Evolutionary conservation across 2,888 invertebrate genomes (phyloP), one percentile per base, ranked within the genome.

Genomic region (Polymixis flavicincta): DNA sequence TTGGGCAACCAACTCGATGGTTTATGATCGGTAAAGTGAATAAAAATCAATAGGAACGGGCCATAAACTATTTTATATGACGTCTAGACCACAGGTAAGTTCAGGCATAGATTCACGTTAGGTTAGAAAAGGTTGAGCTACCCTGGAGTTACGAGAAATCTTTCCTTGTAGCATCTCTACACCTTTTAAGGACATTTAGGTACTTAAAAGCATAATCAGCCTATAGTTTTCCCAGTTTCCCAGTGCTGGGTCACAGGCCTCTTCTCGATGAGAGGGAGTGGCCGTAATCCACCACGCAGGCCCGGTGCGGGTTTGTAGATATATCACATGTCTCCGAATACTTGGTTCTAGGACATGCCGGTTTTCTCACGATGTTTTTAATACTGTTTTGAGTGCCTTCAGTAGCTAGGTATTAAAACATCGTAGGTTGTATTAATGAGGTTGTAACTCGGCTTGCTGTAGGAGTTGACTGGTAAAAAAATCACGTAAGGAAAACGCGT

Each of bases 41-140:
- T 74, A 86, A 78, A 83, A 85, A 85, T 78, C 86, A 73, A 84
- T 81, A 73, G 45, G n/a, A 68, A 76, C 67, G 73, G 52, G 48
- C 61, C 19, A 69, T 84, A 82, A 86, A 84, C 66, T 52, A 68
- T 73, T 80, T 84, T 86, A 45, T 45, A 76, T 75, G 78, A 65
- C 57, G 74, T 81, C 78, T 82, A 84, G 68, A 76, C 68, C 59
- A 50, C 32, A 82, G 76, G 64, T 50, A 48, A 5, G 17, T 19
- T 74, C 17, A 68, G 57, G 50, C 25, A 50, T 50, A 17, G 28
- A 60, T 3, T 54, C 8, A 19, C 42, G 45, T 61, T 72, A 42
- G 32, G 45, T n/a, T 54, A 22, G 54, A 50, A 77, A 50, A 50
- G 14, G 42, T 63, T 57, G 19, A 48, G 8, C 25, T 45, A 13